These are phyloP conservation scores for Meliscaeva auricollis DNA, from an alignment of 2,888 invertebrate species.

Conservation along the genomic window DNA sequence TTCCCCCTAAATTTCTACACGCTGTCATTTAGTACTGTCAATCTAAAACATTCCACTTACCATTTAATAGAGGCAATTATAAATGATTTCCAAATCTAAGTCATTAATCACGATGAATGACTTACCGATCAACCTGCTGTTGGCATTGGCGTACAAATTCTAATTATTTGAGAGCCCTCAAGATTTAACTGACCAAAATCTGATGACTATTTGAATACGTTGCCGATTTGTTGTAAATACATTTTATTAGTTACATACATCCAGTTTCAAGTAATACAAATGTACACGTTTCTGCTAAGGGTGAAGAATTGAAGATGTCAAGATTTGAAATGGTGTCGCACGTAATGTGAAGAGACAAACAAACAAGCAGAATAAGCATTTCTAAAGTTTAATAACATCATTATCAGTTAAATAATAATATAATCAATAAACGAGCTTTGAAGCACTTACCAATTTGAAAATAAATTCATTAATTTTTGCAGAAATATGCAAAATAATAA, in stretches of 20 bases:
- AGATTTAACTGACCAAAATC: not conserved
- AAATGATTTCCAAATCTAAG: constrained; percentile 30
- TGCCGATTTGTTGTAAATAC: not conserved
- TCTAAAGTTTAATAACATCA: not conserved
- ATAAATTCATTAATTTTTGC: too few species aligned
- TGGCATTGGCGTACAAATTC: constrained; percentile 16
- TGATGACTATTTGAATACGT: constrained; percentile 14
- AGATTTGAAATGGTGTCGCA: not conserved
- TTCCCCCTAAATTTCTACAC: not conserved
- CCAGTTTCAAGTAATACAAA: not conserved
- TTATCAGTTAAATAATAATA: too few species aligned
- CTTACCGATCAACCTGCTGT: not conserved
- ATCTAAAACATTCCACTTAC: constrained; percentile 32
- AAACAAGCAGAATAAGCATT: not conserved
- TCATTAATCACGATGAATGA: constrained; percentile 21
- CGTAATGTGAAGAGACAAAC: not conserved
- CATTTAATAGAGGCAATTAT: constrained; percentile 35
- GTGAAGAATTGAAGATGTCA: not conserved
- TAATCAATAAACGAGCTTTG: too few species aligned
- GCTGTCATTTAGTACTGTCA: constrained; percentile 26
- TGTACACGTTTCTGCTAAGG: not conserved
- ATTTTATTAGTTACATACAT: not conserved
- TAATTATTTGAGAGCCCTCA: not conserved
- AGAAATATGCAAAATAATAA: too few species aligned
- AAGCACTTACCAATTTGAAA: too few species aligned